These are phyloP conservation scores for Corythoichthys haematopterus DNA, from an alignment of 2,113 vertebrate genomes.

Conservation along the genomic window DNA sequence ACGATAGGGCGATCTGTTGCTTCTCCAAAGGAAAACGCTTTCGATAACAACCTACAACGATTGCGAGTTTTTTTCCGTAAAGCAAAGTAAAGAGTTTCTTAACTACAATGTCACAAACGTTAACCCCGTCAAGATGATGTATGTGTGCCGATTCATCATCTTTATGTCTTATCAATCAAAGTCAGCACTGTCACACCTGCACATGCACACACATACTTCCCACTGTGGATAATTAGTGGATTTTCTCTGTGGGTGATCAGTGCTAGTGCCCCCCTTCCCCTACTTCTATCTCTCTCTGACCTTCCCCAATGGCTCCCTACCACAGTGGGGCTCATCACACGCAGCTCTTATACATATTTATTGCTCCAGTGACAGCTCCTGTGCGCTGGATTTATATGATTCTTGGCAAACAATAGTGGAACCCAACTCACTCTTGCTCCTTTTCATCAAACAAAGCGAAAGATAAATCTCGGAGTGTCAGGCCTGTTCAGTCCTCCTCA, in stretches of 20 bases:
- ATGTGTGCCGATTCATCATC: slow-evolving; percentile 39
- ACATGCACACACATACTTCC: slow-evolving; percentile 30
- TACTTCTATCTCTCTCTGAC: slow-evolving; percentile 50
- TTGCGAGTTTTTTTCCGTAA: background rate
- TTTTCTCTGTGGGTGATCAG: slow-evolving; percentile 56
- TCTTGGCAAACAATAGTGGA: slow-evolving; percentile 61
- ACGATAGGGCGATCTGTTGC: slow-evolving; percentile 61
- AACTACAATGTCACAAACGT: slow-evolving; percentile 38
- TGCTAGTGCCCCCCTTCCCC: slow-evolving; percentile 29
- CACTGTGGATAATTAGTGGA: slow-evolving; percentile 63
- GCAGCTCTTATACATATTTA: slow-evolving; percentile 60
- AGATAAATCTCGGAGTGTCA: slow-evolving; percentile 42
- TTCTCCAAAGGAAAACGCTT: slow-evolving; percentile 40
- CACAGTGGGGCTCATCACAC: slow-evolving; percentile 60
- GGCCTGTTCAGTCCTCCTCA: slow-evolving; percentile 19
- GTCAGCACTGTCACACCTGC: slow-evolving; percentile 16
- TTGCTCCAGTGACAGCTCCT: slow-evolving; percentile 44
- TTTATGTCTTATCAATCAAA: slow-evolving; percentile 51
- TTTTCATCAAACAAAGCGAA: slow-evolving; percentile 46
- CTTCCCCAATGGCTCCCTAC: slow-evolving; percentile 55
- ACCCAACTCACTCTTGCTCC: slow-evolving; percentile 34
- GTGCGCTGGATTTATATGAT: slow-evolving; percentile 54
- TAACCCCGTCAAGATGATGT: slow-evolving; percentile 42
- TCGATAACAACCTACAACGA: slow-evolving; percentile 23
- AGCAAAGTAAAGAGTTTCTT: slow-evolving; percentile 12